Evolutionary conservation across 2,888 invertebrate species (phyloP).

Genomic region (Didymodactylos carnosus): DNA sequence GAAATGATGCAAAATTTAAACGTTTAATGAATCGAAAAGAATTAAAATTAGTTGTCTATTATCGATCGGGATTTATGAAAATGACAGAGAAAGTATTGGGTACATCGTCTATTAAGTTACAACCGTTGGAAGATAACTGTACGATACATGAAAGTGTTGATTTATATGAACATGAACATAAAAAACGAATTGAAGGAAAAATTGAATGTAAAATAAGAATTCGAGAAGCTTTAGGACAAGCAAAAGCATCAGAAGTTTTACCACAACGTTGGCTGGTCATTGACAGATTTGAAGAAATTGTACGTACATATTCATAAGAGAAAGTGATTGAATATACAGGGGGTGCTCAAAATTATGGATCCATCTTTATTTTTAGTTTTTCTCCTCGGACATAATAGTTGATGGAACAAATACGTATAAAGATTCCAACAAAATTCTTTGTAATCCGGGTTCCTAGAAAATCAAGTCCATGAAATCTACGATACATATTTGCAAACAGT

Average conservation of each 20-base stretch:
- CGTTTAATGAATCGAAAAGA: constrained; percentile 68
- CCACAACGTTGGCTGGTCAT: constrained; percentile 79
- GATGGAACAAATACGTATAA: no score
- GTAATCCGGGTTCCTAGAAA: no score
- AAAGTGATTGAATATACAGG: no score
- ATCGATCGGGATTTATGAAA: constrained; percentile 78
- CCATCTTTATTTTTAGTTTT: no score
- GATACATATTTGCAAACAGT: no score
- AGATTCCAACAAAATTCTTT: no score
- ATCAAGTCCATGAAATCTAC: no score
- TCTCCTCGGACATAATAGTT: no score
- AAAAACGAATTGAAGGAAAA: constrained; percentile 67
- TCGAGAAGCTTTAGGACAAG: constrained; percentile 54
- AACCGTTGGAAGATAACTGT: constrained; percentile 66
- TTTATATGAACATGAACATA: constrained; percentile 37
- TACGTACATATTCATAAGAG: no score
- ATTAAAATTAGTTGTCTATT: constrained; percentile 72
- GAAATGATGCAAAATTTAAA: constrained; percentile 57
- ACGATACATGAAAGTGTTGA: not conserved
- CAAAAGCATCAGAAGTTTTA: constrained; percentile 42
- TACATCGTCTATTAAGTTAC: constrained; percentile 60
- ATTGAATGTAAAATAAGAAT: constrained; percentile 67
- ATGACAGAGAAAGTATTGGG: constrained; percentile 69
- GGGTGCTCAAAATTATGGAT: no score
- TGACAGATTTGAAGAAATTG: constrained; percentile 27